A percentile compares a stretch with the other conserved stretches of the same genome.
Evolutionary conservation across 2,113 vertebrate genomes (phyloP).

Genomic region (Prionailurus bengalensis): DNA sequence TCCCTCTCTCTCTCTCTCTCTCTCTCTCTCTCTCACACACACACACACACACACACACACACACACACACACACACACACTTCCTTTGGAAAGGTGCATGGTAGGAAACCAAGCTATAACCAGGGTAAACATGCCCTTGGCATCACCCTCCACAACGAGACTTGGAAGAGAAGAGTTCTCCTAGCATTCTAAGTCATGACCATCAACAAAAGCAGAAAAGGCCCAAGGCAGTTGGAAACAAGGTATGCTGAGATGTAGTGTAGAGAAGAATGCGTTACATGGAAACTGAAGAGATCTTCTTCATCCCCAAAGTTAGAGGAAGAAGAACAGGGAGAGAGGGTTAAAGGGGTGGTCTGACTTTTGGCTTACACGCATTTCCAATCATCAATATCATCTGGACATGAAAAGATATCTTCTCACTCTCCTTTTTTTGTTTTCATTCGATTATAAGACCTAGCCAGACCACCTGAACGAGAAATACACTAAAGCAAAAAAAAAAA

Average conservation of each 20-base stretch:
- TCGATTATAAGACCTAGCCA: not conserved
- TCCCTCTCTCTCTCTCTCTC: no score
- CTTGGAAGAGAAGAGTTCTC: not conserved
- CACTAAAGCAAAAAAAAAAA: not conserved
- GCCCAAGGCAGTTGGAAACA: not conserved
- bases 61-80: not conserved
- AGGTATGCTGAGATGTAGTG: not conserved
- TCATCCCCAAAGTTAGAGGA: not conserved
- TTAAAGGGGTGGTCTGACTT: no score
- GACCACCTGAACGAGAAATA: not conserved
- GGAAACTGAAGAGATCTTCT: not conserved
- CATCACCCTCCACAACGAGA: not conserved
- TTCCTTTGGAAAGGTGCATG: not conserved
- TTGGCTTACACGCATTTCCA: not conserved
- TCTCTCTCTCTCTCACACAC: no score
- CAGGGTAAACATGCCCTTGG: not conserved
- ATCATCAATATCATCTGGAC: not conserved
- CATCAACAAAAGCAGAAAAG: not conserved
- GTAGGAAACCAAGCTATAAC: not conserved
- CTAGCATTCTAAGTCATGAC: not conserved
- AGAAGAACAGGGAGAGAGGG: not conserved
- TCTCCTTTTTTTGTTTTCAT: not conserved
- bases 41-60: no score
- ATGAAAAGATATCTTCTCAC: not conserved
- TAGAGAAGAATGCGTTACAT: not conserved